These are phyloP conservation scores for Drosophila ercepeae DNA, from an alignment of 1,140 invertebrate genomes.

Conservation along the genomic window DNA sequence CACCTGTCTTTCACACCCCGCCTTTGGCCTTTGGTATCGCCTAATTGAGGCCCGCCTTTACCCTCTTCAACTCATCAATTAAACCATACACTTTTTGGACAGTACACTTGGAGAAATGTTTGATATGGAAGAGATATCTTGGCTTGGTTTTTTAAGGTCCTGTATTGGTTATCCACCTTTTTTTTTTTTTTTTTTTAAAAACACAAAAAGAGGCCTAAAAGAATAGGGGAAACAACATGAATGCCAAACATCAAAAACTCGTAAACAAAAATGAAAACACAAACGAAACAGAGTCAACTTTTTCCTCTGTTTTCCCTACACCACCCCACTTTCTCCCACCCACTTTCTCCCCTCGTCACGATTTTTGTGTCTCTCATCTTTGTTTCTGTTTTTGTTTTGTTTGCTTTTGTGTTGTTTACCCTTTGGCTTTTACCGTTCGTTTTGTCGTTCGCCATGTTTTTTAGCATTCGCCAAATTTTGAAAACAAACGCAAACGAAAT, in stretches of 20 bases:
- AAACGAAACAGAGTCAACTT: slow-evolving; percentile 30
- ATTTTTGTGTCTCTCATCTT: slow-evolving; percentile 29
- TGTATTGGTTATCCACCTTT: neutral
- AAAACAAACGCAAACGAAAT: slow-evolving; percentile 71
- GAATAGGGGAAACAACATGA: slow-evolving; percentile 11
- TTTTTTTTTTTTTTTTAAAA: neutral
- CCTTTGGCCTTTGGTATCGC: slow-evolving; percentile 18
- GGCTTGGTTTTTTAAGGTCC: neutral
- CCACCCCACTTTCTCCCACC: neutral
- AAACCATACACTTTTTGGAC: slow-evolving; percentile 45
- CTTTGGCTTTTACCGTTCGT: slow-evolving; percentile 75
- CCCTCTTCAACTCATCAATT: slow-evolving; percentile 78
- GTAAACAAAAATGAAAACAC: slow-evolving; percentile 64
- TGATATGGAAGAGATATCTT: neutral
- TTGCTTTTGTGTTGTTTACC: slow-evolving; percentile 64
- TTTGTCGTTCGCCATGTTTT: slow-evolving; percentile 67
- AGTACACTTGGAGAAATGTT: slow-evolving; percentile 18
- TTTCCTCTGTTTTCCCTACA: neutral
- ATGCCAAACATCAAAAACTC: slow-evolving; percentile 42
- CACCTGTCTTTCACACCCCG: slow-evolving; percentile 44
- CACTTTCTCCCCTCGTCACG: neutral
- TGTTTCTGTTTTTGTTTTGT: slow-evolving; percentile 48
- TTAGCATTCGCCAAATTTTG: slow-evolving; percentile 68
- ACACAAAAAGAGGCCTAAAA: slow-evolving; percentile 6
- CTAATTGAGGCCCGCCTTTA: slow-evolving; percentile 36